phyloP scores from a whole-genome alignment of 2,113 vertebrate species.

The Fregata magnificens region DNA sequence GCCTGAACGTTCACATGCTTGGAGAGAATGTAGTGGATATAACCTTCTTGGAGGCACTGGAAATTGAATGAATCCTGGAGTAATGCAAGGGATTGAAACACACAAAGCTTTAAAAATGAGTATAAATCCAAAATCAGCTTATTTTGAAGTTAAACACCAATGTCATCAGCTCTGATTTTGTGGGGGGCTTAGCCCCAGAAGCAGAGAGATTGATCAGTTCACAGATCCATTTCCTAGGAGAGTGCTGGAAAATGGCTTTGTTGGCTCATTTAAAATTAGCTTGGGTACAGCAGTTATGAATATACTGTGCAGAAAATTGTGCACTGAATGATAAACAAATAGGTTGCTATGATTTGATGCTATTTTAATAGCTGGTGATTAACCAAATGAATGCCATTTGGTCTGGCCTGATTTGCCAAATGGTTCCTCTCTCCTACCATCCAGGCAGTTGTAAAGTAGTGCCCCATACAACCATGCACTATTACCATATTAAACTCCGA shows the following conservation, averaged over 20 bases:
- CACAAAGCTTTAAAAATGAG: neutral
- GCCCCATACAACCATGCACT: neutral
- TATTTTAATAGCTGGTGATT: slow-evolving; percentile 65
- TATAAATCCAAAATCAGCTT: slow-evolving; percentile 36
- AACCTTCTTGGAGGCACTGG: slow-evolving; percentile 65
- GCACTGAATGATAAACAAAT: slow-evolving; percentile 68
- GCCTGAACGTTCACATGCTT: slow-evolving; percentile 55
- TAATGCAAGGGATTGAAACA: neutral
- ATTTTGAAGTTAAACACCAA: slow-evolving; percentile 50
- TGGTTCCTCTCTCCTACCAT: neutral
- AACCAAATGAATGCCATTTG: slow-evolving; percentile 60
- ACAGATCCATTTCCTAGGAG: slow-evolving; percentile 60
- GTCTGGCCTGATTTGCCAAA: slow-evolving; percentile 44
- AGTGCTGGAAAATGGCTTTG: slow-evolving; percentile 54
- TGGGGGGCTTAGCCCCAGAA: slow-evolving; percentile 56
- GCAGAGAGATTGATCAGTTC: slow-evolving; percentile 66
- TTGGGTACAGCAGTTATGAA: slow-evolving; percentile 75
- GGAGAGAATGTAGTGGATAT: slow-evolving; percentile 70
- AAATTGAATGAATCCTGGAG: slow-evolving; percentile 73
- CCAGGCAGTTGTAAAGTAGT: neutral
- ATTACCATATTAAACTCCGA: neutral
- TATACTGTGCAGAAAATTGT: slow-evolving; percentile 69
- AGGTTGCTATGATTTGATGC: slow-evolving; percentile 63
- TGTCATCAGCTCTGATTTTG: slow-evolving; percentile 52
- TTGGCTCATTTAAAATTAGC: slow-evolving; percentile 74